Evolutionary conservation across 2,888 invertebrate genomes (phyloP).

Genomic region (Epistrophella euchroma): DNA sequence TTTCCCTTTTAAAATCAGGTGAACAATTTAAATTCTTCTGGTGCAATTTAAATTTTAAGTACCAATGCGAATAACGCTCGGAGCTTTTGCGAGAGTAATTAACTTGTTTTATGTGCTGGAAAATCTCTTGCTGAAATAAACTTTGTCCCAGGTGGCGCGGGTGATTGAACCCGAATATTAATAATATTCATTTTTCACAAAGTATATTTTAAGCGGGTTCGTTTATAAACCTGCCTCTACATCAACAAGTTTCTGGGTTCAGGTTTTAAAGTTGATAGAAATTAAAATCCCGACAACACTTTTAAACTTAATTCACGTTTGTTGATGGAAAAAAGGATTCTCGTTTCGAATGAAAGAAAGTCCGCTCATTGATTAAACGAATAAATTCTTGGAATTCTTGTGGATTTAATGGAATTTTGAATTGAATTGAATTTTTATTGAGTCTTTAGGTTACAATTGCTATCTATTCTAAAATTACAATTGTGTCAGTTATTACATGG

Average conservation of each 20-base stretch:
- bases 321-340: neutral
- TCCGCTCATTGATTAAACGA: constrained; percentile 5
- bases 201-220: constrained; percentile 6
- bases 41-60: constrained; percentile 13
- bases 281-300: neutral
- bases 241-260: neutral
- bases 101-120: constrained; percentile 23
- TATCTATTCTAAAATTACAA: too few species aligned
- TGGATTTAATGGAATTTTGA: constrained; percentile 22
- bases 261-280: neutral
- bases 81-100: constrained; percentile 22
- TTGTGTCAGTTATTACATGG: too few species aligned
- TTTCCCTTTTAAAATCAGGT: constrained; percentile 46
- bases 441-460: too few species aligned
- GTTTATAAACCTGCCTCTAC: neutral
- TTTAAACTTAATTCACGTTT: constrained; percentile 8
- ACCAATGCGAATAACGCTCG: constrained; percentile 12
- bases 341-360: neutral
- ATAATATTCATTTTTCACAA: constrained; percentile 26
- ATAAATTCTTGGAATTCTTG: constrained; percentile 9
- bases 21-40: constrained; percentile 54
- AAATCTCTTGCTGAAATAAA: neutral
- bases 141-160: neutral
- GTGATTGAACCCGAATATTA: constrained; percentile 27
- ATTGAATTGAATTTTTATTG: too few species aligned